A percentile compares a stretch with the other conserved stretches of the same genome.
These are phyloP conservation scores for Mantis religiosa DNA, from an alignment of 2,888 invertebrate species.

Conservation along the genomic window DNA sequence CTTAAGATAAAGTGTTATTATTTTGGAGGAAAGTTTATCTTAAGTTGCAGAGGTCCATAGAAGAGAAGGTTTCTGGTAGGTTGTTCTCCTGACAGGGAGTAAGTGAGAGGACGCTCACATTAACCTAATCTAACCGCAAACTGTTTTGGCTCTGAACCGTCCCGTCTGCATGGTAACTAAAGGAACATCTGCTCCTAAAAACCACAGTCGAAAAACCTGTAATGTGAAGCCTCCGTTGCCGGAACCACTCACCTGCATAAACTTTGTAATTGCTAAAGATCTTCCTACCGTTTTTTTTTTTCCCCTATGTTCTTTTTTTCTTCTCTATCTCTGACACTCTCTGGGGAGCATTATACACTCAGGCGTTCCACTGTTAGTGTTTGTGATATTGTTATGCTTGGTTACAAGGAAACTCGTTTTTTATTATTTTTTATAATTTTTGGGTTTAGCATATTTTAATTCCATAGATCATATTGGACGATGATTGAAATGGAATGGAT, in stretches of 20 bases:
- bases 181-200: not conserved
- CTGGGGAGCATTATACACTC: not conserved
- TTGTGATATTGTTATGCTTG: not conserved
- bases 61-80: not conserved
- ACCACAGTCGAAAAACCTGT: constrained; percentile 6
- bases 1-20: constrained; percentile 20
- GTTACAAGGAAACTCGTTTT: too few relatives aligned
- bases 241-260: not conserved
- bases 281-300: not conserved
- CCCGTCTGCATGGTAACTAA: not conserved
- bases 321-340: not conserved
- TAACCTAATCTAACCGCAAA: constrained; percentile 14
- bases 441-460: too few relatives aligned
- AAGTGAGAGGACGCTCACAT: not conserved
- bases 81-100: not conserved
- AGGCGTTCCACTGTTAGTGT: not conserved
- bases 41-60: constrained; percentile 2
- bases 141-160: not conserved
- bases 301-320: not conserved
- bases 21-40: constrained; percentile 5
- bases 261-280: constrained; percentile 8
- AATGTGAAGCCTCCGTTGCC: not conserved
- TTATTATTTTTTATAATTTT: too few relatives aligned
- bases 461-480: too few relatives aligned
- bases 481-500: too few relatives aligned